Percentiles rank a stretch among this genome's conserved stretches.
These are phyloP conservation scores for Grus americana DNA, from an alignment of 2,113 vertebrate genomes.

Conservation along the genomic window DNA sequence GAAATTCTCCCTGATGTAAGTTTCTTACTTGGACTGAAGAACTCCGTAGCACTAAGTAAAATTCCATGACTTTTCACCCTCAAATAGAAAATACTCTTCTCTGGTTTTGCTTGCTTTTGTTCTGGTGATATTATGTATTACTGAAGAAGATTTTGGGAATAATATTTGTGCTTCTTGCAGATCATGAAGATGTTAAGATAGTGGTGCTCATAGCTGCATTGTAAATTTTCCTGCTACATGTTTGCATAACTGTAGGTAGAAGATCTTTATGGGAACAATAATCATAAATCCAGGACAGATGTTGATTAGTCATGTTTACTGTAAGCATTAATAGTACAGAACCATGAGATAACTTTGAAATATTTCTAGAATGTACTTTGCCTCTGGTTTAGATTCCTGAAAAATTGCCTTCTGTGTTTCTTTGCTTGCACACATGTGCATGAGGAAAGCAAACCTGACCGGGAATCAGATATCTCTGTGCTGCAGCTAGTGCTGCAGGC, in stretches of 20 bases:
- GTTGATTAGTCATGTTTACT: not conserved
- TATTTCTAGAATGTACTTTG: not conserved
- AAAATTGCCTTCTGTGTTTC: not conserved
- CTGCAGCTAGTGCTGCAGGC: not conserved
- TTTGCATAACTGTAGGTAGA: not conserved
- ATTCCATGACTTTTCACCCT: not conserved
- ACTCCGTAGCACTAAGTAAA: not conserved
- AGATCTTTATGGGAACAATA: not conserved
- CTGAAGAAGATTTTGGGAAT: not conserved
- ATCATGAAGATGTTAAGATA: not conserved
- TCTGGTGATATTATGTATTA: not conserved
- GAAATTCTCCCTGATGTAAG: not conserved
- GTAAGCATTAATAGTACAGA: not conserved
- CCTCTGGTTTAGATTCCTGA: not conserved
- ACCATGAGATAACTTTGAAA: rapidly evolving
- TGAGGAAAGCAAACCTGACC: not conserved
- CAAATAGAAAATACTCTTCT: not conserved
- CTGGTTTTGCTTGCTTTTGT: not conserved
- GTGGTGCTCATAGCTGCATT: not conserved
- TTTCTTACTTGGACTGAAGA: not conserved
- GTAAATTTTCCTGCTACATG: not conserved
- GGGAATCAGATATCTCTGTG: not conserved
- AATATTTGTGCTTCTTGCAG: not conserved
- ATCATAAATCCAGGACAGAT: not conserved
- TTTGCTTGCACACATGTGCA: not conserved